Evolutionary conservation across 2,888 invertebrate species (phyloP).

Genomic region (Heliothis peltigera): DNA sequence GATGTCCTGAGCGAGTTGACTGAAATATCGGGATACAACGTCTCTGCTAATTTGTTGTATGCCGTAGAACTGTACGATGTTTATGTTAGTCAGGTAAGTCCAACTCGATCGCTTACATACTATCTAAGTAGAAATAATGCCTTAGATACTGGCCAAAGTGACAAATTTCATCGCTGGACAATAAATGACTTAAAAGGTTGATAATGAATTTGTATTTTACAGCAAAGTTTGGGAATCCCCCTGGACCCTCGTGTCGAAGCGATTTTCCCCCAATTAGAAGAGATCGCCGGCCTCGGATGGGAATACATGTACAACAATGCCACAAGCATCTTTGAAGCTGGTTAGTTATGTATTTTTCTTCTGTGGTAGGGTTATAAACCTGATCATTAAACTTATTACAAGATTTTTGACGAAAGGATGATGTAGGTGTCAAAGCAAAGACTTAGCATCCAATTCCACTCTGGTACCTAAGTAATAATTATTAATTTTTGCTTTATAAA

Average conservation of each 20-base stretch:
- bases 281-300: conserved; percentile 61
- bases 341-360: too few relatives aligned
- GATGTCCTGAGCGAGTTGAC: background rate
- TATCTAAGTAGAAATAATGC: too few relatives aligned
- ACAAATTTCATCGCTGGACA: background rate
- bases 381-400: background rate
- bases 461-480: too few relatives aligned
- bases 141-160: too few relatives aligned
- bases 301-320: conserved; percentile 57
- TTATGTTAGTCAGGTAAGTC: conserved; percentile 65
- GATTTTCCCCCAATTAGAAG: conserved; percentile 54
- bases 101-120: too few relatives aligned
- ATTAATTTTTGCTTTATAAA: too few relatives aligned
- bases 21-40: conserved; percentile 31
- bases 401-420: background rate
- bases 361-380: too few relatives aligned
- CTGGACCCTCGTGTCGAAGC: conserved; percentile 46
- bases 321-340: conserved; percentile 50
- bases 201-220: background rate
- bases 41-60: conserved; percentile 32
- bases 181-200: background rate
- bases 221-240: conserved; percentile 65
- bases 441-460: too few relatives aligned
- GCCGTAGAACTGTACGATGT: conserved; percentile 59
- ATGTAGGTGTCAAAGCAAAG: too few relatives aligned